Evolutionary conservation across 2,797 vertebrate genomes (phyloP), one percentile per base, ranked within the genome.

Genomic region (Diplodus puntazzo): DNA sequence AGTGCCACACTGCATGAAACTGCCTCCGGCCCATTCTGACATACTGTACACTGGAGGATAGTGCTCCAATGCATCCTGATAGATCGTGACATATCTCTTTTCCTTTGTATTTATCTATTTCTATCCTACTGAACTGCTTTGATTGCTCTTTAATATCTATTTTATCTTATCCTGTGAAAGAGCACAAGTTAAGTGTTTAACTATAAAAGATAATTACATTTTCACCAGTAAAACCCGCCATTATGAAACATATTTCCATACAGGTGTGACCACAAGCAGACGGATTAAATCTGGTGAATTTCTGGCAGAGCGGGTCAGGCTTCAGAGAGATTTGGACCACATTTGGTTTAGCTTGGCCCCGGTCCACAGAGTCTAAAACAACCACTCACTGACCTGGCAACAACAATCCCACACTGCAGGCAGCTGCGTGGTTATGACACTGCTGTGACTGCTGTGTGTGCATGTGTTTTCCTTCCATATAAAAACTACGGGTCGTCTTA

Each of bases 391-490:
- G 82, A 72, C 85, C 80, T 70, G 82, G 78, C 75, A 89, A 82
- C 79, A 91, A 84, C 77, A 80, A 87, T 85, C 88, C 75, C 86
- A 88, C 89, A 66, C 88, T 49, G 79, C 77, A 86, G 81, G 89
- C 87, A 83, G 88, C 85, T 83, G 84, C 67, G 69, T 73, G 73
- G 55, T 87, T 87, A 77, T 86, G 64, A 86, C 80, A 86, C 81
- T 73, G 78, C 79, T 84, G 59, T 61, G 66, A 71, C 77, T 60
- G 86, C 64, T 84, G 70, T 59, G 85, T 46, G 75, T 49, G 53
- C 1, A 20, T 1, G 8, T 69, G 54, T 72, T 90, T 86, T 83
- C 77, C 75, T 71, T 88, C 79, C 74, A 86, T 87, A 85, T 74
- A 81, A 90, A 88, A 88, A 61, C 75, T 30, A 59, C 60, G 78